phyloP scores from a whole-genome alignment of 2,797 vertebrate genomes.

The Eleutherodactylus coqui region DNA sequence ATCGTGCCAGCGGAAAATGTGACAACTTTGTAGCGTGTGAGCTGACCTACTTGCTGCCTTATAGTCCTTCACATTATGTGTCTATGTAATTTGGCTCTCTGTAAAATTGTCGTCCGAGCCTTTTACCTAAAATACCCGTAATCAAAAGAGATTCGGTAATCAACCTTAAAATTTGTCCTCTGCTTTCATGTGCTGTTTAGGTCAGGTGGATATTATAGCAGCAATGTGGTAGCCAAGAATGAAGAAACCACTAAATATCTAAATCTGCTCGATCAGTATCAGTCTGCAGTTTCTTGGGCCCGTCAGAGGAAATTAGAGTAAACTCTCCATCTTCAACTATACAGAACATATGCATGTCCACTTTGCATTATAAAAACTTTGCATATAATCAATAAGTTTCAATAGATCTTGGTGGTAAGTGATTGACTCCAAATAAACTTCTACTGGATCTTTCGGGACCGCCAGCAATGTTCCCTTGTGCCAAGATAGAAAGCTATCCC shows the following conservation, averaged over 20 bases:
- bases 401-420: background rate
- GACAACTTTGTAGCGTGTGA: background rate
- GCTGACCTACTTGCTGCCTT: conserved; percentile 10
- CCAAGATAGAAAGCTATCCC: too few species aligned
- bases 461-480: too few species aligned
- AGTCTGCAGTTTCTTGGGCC: background rate
- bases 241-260: background rate
- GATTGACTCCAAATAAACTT: background rate
- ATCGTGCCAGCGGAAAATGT: conserved; percentile 36
- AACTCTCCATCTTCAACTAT: too few species aligned
- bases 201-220: background rate
- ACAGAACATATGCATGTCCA: background rate
- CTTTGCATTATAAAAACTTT: background rate
- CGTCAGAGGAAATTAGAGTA: background rate
- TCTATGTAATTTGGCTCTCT: background rate
- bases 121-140: background rate
- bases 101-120: background rate
- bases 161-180: background rate
- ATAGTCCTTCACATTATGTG: background rate
- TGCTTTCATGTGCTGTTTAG: background rate
- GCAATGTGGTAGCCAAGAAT: background rate
- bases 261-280: background rate
- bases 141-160: background rate
- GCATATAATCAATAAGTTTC: background rate
- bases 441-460: background rate